Base-by-base conservation (phyloP, 1,140 invertebrate genomes). In the Ceratina calcarata region DNA sequence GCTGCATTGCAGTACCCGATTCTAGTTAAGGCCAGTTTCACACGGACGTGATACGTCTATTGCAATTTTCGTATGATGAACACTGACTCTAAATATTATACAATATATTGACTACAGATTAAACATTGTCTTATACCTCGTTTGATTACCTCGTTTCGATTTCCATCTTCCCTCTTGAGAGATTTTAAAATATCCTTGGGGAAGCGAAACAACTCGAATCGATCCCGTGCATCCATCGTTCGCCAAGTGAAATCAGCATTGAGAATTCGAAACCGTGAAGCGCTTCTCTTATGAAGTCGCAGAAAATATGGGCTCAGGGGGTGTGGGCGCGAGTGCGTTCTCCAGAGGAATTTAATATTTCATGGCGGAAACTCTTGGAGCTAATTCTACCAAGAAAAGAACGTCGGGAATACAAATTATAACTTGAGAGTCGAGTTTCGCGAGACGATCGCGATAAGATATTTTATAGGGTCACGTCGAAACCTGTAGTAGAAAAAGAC, bases 1-100 rank as follows among this genome's bases (percentile, higher is more conserved):
- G 85, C 85, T 86, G 85, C 85, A 86, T 86, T 86, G 85, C 85
- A 86, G 85, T 86, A 86, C 37, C 84, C 84, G 68, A 86, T 55
- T 77, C 76, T 77, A 72, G 77, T 61, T 83, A 86, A 86, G 80
- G 61, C 67, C 80, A 83, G 83, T 84, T 78, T 84, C 84, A 80
- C 86, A 84, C 78, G 75, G 80, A 72, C 76, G 77, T 67, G 53
- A 74, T 61, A 51, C 60, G 64, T 58, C 83, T 70, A 82, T 81
- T 84, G 81, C 68, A 24, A 60, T 49, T 37, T 81, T 78, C 73
- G 69, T 82, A 76, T 78, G 70, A 20, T 74, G 58, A 78, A 66
- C 78, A 10, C 37, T 6, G 37, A 10, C 37, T 7, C 10, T 45
- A 7, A 37, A 37, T 37, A 2, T 37, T 37, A n/a, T n/a, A n/a